A percentile compares a stretch with the other conserved stretches of the same genome.
These are phyloP conservation scores for Holcopasites calliopsidis DNA, from an alignment of 1,140 invertebrate genomes.

Conservation along the genomic window DNA sequence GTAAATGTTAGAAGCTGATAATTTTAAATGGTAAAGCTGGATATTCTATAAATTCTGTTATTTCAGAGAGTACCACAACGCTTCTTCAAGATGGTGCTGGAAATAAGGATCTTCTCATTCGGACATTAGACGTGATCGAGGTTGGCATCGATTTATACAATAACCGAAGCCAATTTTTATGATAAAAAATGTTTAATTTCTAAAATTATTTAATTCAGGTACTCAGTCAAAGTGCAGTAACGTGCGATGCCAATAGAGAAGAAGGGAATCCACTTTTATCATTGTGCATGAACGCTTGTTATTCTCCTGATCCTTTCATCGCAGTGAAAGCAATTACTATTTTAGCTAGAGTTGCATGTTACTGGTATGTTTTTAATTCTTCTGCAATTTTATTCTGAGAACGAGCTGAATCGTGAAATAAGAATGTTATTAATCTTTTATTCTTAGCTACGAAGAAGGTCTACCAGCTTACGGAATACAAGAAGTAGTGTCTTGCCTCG, in stretches of 20 bases:
- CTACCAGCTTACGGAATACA: constrained; percentile 83
- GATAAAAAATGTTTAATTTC: constrained; percentile 8
- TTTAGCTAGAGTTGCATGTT: constrained; percentile 84
- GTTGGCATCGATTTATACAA: constrained; percentile 49
- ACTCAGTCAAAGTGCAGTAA: constrained; percentile 75
- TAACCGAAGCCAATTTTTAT: background rate
- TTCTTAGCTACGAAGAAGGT: constrained; percentile 83
- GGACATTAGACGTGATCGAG: constrained; percentile 78
- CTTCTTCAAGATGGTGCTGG: constrained; percentile 72
- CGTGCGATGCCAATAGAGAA: constrained; percentile 76
- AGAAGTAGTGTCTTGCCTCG: constrained; percentile 84
- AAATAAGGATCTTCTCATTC: constrained; percentile 74
- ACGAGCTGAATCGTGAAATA: background rate
- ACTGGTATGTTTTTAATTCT: constrained; percentile 78
- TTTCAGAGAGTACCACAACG: constrained; percentile 74
- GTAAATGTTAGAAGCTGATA: constrained; percentile 44
- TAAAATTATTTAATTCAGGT: constrained; percentile 63
- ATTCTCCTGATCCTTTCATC: constrained; percentile 83
- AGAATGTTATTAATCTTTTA: constrained; percentile 31
- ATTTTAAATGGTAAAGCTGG: background rate
- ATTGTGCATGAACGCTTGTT: constrained; percentile 79
- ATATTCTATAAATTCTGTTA: constrained; percentile 33
- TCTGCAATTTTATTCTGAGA: background rate
- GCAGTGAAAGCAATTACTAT: constrained; percentile 86
- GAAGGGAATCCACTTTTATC: constrained; percentile 73